These are phyloP conservation scores for Sarcophaga bullata DNA, from an alignment of 1,140 invertebrate species.

Conservation along the genomic window DNA sequence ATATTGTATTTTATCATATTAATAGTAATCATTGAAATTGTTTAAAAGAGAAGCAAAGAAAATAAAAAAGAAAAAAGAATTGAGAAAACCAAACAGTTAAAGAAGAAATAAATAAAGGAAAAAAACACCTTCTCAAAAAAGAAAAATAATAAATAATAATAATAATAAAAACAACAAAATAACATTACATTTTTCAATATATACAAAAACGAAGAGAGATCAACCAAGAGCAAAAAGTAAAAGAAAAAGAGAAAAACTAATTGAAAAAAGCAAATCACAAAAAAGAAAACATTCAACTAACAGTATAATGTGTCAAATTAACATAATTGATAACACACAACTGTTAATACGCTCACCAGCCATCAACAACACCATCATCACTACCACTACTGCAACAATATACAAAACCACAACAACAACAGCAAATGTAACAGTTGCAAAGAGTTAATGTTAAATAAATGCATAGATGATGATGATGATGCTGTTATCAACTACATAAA, in stretches of 20 bases:
- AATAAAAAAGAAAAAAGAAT: neutral
- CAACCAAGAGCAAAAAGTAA: too few relatives aligned
- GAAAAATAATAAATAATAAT: neutral
- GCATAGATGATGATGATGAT: neutral
- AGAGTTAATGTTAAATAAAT: neutral
- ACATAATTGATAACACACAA: slow-evolving; percentile 10
- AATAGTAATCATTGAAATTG: neutral
- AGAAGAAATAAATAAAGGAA: neutral
- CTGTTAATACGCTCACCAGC: neutral
- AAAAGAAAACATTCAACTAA: neutral
- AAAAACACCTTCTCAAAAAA: neutral
- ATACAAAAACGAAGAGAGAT: too few relatives aligned
- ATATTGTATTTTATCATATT: neutral
- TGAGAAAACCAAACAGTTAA: neutral
- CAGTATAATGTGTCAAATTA: slow-evolving; percentile 10
- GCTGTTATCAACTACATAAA: too few relatives aligned
- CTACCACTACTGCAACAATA: neutral
- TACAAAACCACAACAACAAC: neutral
- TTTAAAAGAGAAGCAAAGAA: neutral
- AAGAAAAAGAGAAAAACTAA: neutral
- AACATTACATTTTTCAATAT: too few relatives aligned
- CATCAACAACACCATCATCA: too few relatives aligned
- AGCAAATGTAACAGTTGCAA: neutral
- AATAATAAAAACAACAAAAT: too few relatives aligned
- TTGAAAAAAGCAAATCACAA: neutral